These are phyloP conservation scores for Scaptomyza cyrtandrae DNA, from an alignment of 2,888 invertebrate species.

Conservation along the genomic window DNA sequence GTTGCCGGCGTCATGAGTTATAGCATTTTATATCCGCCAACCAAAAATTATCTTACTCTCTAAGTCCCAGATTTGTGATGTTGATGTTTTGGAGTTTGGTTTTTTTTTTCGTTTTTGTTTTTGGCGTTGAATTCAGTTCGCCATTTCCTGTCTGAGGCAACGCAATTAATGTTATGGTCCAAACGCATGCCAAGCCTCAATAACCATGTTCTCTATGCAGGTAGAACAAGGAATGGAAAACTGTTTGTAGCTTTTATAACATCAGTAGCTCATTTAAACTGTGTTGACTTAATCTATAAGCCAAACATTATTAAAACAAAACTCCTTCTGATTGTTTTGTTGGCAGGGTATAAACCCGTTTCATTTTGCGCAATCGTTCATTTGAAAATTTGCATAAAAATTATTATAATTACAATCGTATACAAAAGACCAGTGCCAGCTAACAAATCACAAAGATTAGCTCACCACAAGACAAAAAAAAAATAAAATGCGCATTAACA, in stretches of 20 bases:
- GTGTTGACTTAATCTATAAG: no score
- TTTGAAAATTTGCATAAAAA: slow-evolving; percentile 44
- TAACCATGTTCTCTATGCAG: slow-evolving; percentile 13
- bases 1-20: slow-evolving; percentile 70
- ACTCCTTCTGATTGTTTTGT: not conserved
- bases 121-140: not conserved
- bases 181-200: slow-evolving; percentile 36
- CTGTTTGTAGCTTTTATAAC: not conserved
- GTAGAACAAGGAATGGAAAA: slow-evolving; percentile 11
- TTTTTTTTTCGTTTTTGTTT: slow-evolving; percentile 4
- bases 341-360: slow-evolving; percentile 10
- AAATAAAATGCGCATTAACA: slow-evolving; percentile 44
- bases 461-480: slow-evolving; percentile 23
- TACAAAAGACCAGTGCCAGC: slow-evolving; percentile 46
- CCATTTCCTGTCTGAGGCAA: slow-evolving; percentile 48
- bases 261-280: not conserved
- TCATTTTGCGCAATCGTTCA: slow-evolving; percentile 18
- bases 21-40: slow-evolving; percentile 68
- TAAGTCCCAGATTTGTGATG: slow-evolving; percentile 27
- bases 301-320: not conserved
- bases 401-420: slow-evolving; percentile 56
- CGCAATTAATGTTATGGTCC: slow-evolving; percentile 45
- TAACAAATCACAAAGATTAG: slow-evolving; percentile 62
- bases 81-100: slow-evolving; percentile 23
- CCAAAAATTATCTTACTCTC: slow-evolving; percentile 41